Percentiles rank a stretch among this genome's conserved stretches.
Evolutionary conservation across 2,797 vertebrate species (phyloP).

Genomic region (Coreius guichenoti): DNA sequence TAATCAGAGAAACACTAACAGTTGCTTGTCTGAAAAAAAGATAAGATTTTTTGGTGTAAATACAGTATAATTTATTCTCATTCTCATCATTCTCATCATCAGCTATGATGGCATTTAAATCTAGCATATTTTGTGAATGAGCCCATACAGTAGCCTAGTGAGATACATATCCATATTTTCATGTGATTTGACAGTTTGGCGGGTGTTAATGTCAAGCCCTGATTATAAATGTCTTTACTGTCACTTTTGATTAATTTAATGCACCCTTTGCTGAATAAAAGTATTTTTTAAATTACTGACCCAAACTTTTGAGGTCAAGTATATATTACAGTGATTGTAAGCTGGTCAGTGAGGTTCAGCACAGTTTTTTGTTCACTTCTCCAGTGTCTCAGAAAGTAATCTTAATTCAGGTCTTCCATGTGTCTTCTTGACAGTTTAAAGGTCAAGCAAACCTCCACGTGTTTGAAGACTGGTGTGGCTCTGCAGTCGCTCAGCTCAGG

Average conservation of each 20-base stretch:
- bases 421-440: conserved; percentile 82
- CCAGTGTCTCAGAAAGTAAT: not conserved
- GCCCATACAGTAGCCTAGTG: too few species aligned
- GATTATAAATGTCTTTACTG: not conserved
- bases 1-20: too few species aligned
- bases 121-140: too few species aligned
- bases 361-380: not conserved
- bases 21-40: too few species aligned
- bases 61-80: too few species aligned
- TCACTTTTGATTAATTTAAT: not conserved
- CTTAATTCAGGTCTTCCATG: not conserved
- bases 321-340: not conserved
- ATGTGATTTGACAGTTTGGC: too few species aligned
- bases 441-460: conserved; percentile 95
- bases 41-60: too few species aligned
- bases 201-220: too few species aligned
- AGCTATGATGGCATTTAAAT: too few species aligned
- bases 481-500: conserved; percentile 87
- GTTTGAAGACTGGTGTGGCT: conserved; percentile 98
- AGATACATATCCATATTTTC: too few species aligned
- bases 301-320: not conserved
- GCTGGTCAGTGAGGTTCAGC: not conserved
- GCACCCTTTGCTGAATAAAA: not conserved
- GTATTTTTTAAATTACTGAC: not conserved
- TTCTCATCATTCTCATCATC: too few species aligned